A percentile compares a stretch with the other conserved stretches of the same genome.
phyloP scores from a whole-genome alignment of 2,888 invertebrate genomes.

The Thereva unica region DNA sequence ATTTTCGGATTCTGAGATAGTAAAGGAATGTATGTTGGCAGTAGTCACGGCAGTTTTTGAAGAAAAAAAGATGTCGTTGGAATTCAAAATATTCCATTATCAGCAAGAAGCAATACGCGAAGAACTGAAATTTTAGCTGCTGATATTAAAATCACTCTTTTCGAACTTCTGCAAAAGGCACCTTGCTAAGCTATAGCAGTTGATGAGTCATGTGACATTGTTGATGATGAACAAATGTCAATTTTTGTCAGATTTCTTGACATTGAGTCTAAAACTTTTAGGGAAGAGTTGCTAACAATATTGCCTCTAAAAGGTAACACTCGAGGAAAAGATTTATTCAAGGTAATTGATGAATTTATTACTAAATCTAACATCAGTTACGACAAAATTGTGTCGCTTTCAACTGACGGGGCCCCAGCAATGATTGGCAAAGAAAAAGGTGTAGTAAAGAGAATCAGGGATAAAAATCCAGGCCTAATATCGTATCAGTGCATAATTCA shows the following conservation, averaged over 20 bases:
- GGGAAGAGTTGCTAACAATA: conserved; percentile 9
- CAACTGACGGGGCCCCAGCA: too few relatives aligned
- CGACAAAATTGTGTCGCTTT: too few relatives aligned
- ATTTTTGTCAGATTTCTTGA: neutral
- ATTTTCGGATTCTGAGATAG: too few relatives aligned
- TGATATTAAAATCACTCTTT: conserved; percentile 42
- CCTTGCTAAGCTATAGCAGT: conserved; percentile 46
- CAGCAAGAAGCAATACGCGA: conserved; percentile 45
- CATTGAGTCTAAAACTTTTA: neutral
- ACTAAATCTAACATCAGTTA: too few relatives aligned
- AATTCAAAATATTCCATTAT: conserved; percentile 7
- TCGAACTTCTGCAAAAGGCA: conserved; percentile 40
- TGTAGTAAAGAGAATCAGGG: too few relatives aligned
- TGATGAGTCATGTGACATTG: conserved; percentile 47
- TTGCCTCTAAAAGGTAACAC: neutral
- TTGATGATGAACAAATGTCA: conserved; percentile 48
- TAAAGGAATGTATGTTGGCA: too few relatives aligned
- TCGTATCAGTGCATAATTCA: too few relatives aligned
- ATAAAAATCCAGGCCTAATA: too few relatives aligned
- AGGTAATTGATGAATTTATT: too few relatives aligned
- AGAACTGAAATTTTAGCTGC: conserved; percentile 46
- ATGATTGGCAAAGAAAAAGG: too few relatives aligned
- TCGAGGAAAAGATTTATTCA: neutral
- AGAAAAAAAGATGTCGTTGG: too few relatives aligned
- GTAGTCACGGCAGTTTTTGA: too few relatives aligned